Evolutionary conservation across 2,113 vertebrate genomes (phyloP), one percentile per base, ranked within the genome.

Genomic region (Origma solitaria): DNA sequence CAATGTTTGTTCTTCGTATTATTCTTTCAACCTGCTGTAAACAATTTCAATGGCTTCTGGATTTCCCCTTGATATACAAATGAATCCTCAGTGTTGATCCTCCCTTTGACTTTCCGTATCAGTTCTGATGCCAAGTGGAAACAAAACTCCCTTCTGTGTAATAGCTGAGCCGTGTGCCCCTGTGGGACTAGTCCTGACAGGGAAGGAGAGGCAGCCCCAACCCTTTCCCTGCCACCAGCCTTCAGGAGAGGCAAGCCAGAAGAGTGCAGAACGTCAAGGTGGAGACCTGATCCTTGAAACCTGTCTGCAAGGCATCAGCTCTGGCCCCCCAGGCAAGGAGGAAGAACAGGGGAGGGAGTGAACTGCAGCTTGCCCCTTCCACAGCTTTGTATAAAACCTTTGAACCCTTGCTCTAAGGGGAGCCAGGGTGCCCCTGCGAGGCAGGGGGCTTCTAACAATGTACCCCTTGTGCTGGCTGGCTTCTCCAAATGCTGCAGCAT

Each of bases 11-110:
- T 89, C 81, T 81, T 88, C 0, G 7, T 76, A 71, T 76, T 94
- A 72, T 84, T 94, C 83, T 91, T 95, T 85, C 77, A 82, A 66
- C 83, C 64, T 75, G 47, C 76, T 92, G 73, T 96, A 96, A 96
- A 88, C 86, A 82, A 35, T 92, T 94, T 53, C 73, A 84, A 15
- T 93, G 70, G 61, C 92, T 95, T 92, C 86, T 89, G 92, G 77
- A 88, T 95, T 96, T 97, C 69, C 89, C 86, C 91, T 70, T 72
- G 45, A 64, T 92, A 76, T 2, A 94, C 91, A 97, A 95, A 94
- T 89, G 73, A 79, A 68, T 84, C 73, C 51, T 84, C 38, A 51
- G 80, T 15, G 25, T 44, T 64, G 69, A 87, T 95, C 77, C 53
- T 95, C 65, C 86, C 61, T 95, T 86, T 91, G 81, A 88, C 65